Conservation (phyloP, 2,797 vertebrate species). For the Acridotheres tristis region DNA sequence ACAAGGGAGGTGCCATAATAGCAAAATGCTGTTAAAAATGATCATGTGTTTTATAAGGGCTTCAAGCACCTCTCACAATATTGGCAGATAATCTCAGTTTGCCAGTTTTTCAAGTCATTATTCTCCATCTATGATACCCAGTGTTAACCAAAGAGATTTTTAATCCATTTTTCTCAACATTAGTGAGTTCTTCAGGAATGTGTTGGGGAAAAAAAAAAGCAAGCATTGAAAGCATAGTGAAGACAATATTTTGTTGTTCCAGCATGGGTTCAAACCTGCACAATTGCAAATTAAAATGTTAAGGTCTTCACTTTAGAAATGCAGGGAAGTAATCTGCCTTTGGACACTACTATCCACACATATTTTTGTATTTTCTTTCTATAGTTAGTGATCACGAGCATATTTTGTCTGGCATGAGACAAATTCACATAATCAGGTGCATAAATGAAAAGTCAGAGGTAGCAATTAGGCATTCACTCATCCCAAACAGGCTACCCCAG, state of each 20-base stretch:
- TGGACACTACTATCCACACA: neutral
- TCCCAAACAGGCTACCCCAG: neutral
- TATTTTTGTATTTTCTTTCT: neutral
- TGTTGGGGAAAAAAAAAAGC: neutral
- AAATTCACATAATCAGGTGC: neutral
- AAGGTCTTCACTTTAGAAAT: neutral
- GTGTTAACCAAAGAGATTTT: slow-evolving; percentile 6
- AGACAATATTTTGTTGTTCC: neutral
- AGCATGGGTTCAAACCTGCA: neutral
- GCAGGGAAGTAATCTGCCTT: neutral
- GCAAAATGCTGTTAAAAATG: slow-evolving; percentile 24
- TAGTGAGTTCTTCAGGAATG: neutral
- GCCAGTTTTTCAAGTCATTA: slow-evolving; percentile 31
- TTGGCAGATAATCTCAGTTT: slow-evolving; percentile 50
- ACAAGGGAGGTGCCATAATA: neutral
- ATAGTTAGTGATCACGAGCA: neutral
- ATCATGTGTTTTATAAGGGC: slow-evolving; percentile 16
- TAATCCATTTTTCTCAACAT: neutral
- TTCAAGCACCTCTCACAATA: neutral
- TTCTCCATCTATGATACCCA: slow-evolving; percentile 23
- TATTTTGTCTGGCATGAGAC: neutral
- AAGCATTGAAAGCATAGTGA: neutral
- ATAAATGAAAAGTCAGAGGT: neutral
- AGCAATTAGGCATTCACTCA: neutral
- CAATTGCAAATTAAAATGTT: neutral